Conservation (phyloP, 2,797 vertebrate genomes). For the Gastrophryne carolinensis region DNA sequence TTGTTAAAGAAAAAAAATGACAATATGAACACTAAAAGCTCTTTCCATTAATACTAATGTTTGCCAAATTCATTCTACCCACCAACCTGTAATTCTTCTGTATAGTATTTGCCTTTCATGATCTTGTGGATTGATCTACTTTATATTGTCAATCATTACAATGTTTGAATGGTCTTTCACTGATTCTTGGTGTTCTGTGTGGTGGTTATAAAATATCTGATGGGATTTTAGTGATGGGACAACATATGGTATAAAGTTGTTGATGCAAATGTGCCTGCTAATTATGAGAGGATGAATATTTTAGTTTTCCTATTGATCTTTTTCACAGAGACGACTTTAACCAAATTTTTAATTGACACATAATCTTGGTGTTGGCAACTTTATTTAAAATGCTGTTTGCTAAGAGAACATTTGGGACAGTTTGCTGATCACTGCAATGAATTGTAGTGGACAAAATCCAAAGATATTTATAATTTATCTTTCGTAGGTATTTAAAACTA, state of each 20-base stretch:
- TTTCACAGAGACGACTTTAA: slow-evolving; percentile 87
- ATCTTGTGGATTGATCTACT: too few species aligned
- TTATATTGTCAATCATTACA: not conserved
- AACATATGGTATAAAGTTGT: slow-evolving; percentile 89
- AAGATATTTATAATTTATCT: too few species aligned
- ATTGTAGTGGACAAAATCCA: too few species aligned
- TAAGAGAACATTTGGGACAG: too few species aligned
- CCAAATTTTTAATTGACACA: slow-evolving; percentile 82
- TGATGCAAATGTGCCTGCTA: slow-evolving; percentile 90
- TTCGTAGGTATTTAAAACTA: too few species aligned
- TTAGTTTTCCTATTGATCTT: slow-evolving; percentile 79
- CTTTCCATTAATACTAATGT: too few species aligned
- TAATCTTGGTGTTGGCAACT: not conserved
- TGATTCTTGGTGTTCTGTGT: slow-evolving; percentile 8
- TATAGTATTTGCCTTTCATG: too few species aligned
- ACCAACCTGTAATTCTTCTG: not conserved
- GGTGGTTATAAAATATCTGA: slow-evolving; percentile 55
- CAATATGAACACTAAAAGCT: too few species aligned
- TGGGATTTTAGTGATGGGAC: slow-evolving; percentile 75
- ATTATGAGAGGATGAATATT: slow-evolving; percentile 88
- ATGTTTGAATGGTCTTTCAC: not conserved
- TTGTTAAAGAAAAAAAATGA: too few species aligned
- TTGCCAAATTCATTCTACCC: too few species aligned
- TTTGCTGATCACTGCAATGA: too few species aligned
- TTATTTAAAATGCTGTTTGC: not conserved